Evolutionary conservation across 2,797 vertebrate species (phyloP).

Genomic region (Alosa sapidissima): DNA sequence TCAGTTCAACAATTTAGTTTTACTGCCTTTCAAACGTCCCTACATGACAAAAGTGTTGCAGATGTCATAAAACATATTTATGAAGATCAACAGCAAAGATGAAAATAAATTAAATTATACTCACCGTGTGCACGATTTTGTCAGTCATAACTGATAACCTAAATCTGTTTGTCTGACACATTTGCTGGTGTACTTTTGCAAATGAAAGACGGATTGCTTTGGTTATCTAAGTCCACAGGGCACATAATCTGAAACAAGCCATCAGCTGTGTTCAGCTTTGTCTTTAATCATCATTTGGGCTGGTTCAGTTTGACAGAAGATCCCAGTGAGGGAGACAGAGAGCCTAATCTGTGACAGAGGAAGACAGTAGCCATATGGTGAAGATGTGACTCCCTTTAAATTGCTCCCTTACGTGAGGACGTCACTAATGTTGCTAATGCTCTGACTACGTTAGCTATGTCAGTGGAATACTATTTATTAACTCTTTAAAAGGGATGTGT

Average conservation of each 20-base stretch:
- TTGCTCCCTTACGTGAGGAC: neutral
- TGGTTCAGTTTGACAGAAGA: neutral
- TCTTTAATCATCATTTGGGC: conserved; percentile 2
- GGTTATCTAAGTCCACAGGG: neutral
- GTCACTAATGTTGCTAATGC: neutral
- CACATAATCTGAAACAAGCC: neutral
- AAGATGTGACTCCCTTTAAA: neutral
- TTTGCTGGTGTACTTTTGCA: neutral
- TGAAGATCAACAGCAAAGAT: neutral
- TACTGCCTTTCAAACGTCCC: neutral
- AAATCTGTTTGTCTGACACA: neutral
- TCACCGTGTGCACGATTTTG: neutral
- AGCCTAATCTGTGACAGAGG: neutral
- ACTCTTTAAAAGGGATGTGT: no score
- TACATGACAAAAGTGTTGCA: neutral
- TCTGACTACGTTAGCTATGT: no score
- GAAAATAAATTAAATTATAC: neutral
- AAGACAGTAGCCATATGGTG: neutral
- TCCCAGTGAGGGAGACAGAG: neutral
- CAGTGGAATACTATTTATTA: no score
- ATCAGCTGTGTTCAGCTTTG: neutral
- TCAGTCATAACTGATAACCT: neutral
- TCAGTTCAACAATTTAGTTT: neutral
- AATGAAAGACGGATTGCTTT: conserved; percentile 2
- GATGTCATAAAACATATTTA: neutral